A percentile compares a stretch with the other conserved stretches of the same genome.
Conservation (phyloP, 2,888 invertebrate genomes). For the Neuroscelio doddi region DNA sequence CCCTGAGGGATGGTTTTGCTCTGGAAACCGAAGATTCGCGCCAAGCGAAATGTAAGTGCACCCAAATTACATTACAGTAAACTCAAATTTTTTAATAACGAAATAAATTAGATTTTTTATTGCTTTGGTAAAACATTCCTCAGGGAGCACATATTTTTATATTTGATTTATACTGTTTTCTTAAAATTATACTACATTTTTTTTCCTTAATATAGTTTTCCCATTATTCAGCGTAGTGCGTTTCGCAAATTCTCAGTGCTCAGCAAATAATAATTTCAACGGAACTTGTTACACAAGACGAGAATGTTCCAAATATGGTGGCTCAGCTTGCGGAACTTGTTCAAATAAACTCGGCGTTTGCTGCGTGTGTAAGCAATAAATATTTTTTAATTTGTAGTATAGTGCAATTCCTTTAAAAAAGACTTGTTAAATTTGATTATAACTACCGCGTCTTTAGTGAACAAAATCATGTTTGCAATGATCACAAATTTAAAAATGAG, state of each 20-base stretch:
- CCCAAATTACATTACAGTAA: neutral
- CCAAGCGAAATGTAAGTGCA: constrained; percentile 62
- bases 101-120: too few species aligned
- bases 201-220: constrained; percentile 73
- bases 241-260: constrained; percentile 82
- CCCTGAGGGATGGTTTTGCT: constrained; percentile 52
- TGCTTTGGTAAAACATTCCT: constrained; percentile 49
- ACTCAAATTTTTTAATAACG: neutral
- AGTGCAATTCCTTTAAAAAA: too few species aligned
- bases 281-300: constrained; percentile 86
- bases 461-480: constrained; percentile 1
- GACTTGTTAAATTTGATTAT: too few species aligned
- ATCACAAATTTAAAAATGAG: neutral
- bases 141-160: constrained; percentile 40
- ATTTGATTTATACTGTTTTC: constrained; percentile 1
- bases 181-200: constrained; percentile 8
- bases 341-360: constrained; percentile 85
- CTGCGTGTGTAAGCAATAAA: constrained; percentile 81
- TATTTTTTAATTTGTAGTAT: constrained; percentile 17
- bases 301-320: constrained; percentile 82
- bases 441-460: too few species aligned
- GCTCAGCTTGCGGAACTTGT: constrained; percentile 82
- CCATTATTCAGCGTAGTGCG: constrained; percentile 84
- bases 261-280: constrained; percentile 77
- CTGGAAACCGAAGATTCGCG: constrained; percentile 23